Evolutionary conservation across 64 coral and sea anemone species (phyloP), one percentile per base, ranked within the genome.

Genomic region (Dendrophyllia cribrosa): DNA sequence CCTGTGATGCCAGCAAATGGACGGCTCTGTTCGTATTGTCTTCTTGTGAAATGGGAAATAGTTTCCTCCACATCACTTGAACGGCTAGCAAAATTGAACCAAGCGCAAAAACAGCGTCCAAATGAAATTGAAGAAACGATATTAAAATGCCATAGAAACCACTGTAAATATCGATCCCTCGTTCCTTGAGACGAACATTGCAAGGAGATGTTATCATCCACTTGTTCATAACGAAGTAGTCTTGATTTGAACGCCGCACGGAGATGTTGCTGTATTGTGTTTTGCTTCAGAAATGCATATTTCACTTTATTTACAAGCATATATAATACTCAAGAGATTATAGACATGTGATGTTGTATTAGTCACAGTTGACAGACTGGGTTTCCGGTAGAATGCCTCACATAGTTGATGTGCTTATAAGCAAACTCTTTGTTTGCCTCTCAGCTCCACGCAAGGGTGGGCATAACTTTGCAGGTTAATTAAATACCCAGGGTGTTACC

Each of bases 31-130:
- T 85, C 58, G 16, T 76, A 9, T 19, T 49, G 51, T 65, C 23
- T 75, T 51, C 25, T 16, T 59, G 13, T 72, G 64, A 48, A 52
- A 11, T 77, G 22, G 82, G 71, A 47, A 74, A 66, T 7, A 87
- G 24, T 78, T 76, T 78, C 11, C 50, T 92, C 90, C 90, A 92
- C 20, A 64, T 92, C 9, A 92, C 74, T 53, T 92, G 90, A 55
- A 92, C 22, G 2, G 70, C 21, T 58, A 92, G 81, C 43, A 83
- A 77, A 55, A 77, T 26, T 44, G 90, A 82, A 3, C 90, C 90
- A 26, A 92, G 67, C 46, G 60, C 8, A 65, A 76, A 86, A 47
- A 92, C 22, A 19, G 23, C 59, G 24, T 92, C 80, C n/a, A 92
- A 65, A 17, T 62, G 63, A 44, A 86, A 56, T 60, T 92, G 91